phyloP scores from a whole-genome alignment of 2,888 invertebrate species.

The Branchipolynoe longqiensis region DNA sequence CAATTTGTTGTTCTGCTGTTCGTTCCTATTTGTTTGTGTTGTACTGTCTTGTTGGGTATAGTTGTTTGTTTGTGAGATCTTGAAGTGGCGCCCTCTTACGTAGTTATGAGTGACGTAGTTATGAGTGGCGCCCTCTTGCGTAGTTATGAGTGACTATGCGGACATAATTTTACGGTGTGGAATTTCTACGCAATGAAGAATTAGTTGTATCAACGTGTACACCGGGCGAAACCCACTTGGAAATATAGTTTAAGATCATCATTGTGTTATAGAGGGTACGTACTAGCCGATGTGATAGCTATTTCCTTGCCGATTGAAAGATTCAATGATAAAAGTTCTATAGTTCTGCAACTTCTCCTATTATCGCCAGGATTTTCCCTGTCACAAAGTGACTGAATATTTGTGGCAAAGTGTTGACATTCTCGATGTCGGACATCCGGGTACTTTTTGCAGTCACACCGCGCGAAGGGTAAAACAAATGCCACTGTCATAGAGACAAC shows the following conservation, averaged over 20 bases:
- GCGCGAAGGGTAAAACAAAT: too few relatives aligned
- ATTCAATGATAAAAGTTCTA: slow-evolving; percentile 4
- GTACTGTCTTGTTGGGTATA: too few relatives aligned
- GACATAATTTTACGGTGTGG: neutral
- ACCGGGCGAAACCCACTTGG: neutral
- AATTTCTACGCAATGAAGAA: slow-evolving; percentile 25
- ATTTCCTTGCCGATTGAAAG: neutral
- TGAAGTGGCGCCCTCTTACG: too few relatives aligned
- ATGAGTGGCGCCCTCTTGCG: slow-evolving; percentile 34
- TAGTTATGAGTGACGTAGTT: too few relatives aligned
- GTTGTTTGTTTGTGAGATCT: too few relatives aligned
- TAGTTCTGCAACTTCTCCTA: slow-evolving; percentile 10
- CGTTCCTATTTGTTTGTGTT: too few relatives aligned
- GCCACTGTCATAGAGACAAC: too few relatives aligned
- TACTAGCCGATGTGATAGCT: neutral
- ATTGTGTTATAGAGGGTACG: slow-evolving; percentile 19
- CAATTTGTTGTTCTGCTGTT: too few relatives aligned
- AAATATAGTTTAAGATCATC: neutral
- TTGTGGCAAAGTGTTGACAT: too few relatives aligned
- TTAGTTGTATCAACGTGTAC: neutral
- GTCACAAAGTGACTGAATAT: too few relatives aligned
- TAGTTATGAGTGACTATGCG: neutral
- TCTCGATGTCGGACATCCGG: too few relatives aligned
- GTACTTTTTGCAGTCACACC: too few relatives aligned
- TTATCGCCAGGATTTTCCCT: neutral